phyloP scores from a whole-genome alignment of 2,888 invertebrate species.

The Petrolisthes cinctipes region DNA sequence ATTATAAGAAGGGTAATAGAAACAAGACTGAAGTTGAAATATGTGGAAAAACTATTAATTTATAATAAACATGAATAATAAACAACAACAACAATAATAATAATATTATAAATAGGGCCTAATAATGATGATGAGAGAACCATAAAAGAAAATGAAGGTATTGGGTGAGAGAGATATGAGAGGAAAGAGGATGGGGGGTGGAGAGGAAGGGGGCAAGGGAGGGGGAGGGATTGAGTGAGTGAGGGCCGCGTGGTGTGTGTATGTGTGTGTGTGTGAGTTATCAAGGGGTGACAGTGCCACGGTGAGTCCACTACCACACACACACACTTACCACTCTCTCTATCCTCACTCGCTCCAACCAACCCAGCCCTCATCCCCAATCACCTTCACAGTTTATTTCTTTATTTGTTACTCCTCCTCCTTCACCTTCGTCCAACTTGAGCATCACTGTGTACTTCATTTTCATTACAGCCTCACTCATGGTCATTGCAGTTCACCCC shows the following conservation, averaged over 20 bases:
- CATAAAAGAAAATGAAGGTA: neutral
- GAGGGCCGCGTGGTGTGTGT: neutral
- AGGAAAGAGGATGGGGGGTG: neutral
- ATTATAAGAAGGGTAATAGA: no score
- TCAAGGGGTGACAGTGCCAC: neutral
- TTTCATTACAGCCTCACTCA: neutral
- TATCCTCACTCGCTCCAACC: neutral
- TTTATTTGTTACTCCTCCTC: neutral
- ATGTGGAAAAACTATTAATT: no score
- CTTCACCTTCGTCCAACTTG: neutral
- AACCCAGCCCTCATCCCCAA: neutral
- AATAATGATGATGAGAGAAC: no score
- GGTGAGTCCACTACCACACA: neutral
- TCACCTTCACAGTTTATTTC: neutral
- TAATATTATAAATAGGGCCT: no score
- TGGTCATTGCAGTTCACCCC: neutral
- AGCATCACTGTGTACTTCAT: neutral
- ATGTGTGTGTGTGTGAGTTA: no score
- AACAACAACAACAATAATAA: no score
- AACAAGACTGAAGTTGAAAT: no score
- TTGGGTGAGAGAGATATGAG: neutral
- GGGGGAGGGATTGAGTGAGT: neutral
- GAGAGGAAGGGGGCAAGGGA: neutral
- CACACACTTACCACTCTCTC: neutral
- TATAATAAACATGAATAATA: no score